Percentiles rank a stretch among this genome's conserved stretches.
phyloP scores from a whole-genome alignment of 2,113 vertebrate genomes.

The Urocolius indicus region DNA sequence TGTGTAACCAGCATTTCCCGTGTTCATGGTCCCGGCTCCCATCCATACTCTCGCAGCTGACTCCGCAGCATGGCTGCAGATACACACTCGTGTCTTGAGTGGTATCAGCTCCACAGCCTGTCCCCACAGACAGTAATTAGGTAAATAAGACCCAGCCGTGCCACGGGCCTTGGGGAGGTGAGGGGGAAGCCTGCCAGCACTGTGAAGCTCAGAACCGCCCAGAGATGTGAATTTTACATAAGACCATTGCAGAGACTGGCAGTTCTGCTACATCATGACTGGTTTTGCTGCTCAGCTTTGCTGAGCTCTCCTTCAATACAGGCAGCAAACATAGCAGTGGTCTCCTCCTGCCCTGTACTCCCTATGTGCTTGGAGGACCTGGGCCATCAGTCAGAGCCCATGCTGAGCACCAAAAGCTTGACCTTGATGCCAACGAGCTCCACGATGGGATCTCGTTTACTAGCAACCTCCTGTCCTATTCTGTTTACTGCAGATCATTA shows the following conservation, averaged over 20 bases:
- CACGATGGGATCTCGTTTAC: neutral
- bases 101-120: accelerated
- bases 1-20: neutral
- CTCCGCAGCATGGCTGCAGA: neutral
- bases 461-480: neutral
- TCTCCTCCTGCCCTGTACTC: neutral
- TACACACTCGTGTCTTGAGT: accelerated
- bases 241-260: accelerated
- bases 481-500: neutral
- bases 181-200: neutral
- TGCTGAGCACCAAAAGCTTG: accelerated
- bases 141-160: neutral
- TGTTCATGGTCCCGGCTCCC: neutral
- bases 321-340: neutral
- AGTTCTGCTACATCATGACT: accelerated
- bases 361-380: accelerated
- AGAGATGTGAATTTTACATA: neutral
- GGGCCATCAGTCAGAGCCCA: neutral
- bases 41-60: neutral
- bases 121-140: neutral
- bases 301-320: neutral
- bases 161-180: accelerated
- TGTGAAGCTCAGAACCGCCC: neutral
- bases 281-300: neutral
- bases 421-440: neutral